These are phyloP conservation scores for Leptinotarsa lineolata DNA, from an alignment of 1,140 invertebrate genomes.

Conservation along the genomic window DNA sequence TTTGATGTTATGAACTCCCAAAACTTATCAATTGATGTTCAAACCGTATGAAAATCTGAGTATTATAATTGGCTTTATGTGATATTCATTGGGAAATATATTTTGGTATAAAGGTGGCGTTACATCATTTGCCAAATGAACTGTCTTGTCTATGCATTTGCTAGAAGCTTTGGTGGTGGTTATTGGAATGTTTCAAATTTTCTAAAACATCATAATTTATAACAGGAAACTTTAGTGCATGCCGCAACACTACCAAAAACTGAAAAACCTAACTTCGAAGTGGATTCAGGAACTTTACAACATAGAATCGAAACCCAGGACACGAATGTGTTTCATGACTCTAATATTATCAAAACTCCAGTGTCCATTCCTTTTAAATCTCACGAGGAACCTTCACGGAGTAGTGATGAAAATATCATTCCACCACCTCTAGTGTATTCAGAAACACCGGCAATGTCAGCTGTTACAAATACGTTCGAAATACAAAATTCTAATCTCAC, in stretches of 20 bases:
- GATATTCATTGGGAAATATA: conserved; percentile 54
- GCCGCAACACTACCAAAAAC: conserved; percentile 42
- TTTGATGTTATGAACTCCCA: conserved; percentile 40
- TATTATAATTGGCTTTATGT: conserved; percentile 45
- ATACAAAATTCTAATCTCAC: background rate
- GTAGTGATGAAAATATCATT: background rate
- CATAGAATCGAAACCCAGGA: background rate
- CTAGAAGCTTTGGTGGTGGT: conserved; percentile 29
- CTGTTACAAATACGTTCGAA: background rate
- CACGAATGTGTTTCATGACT: background rate
- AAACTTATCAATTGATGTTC: conserved; percentile 40
- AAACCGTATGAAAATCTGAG: conserved; percentile 25
- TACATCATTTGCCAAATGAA: conserved; percentile 24
- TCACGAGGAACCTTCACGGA: background rate
- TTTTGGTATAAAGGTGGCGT: conserved; percentile 49
- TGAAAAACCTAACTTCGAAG: conserved; percentile 30
- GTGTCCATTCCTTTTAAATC: background rate
- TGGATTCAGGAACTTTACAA: conserved; percentile 31
- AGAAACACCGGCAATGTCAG: background rate
- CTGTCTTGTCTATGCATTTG: conserved; percentile 19
- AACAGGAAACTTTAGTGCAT: conserved; percentile 38
- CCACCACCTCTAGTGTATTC: conserved; percentile 19
- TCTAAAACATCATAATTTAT: conserved; percentile 17
- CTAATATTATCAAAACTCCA: background rate
- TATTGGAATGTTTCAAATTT: background rate